Evolutionary conservation across 2,888 invertebrate genomes (phyloP).

Genomic region (Dynastes hyllus): DNA sequence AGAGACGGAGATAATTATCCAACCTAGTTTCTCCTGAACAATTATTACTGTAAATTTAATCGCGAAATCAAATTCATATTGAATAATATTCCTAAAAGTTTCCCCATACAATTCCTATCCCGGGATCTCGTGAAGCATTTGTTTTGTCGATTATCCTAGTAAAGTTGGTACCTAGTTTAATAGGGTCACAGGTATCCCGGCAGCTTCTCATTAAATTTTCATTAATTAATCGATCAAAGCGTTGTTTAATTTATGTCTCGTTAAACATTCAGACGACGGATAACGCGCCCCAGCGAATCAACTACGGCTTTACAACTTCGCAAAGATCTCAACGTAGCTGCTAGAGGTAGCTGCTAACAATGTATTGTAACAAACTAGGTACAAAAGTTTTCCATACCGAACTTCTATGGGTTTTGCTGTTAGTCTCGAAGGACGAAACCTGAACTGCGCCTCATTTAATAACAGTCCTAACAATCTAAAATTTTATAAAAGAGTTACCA

Average conservation of each 20-base stretch:
- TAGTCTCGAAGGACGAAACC: no score
- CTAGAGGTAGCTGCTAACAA: no score
- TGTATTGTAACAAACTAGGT: no score
- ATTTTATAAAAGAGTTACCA: no score
- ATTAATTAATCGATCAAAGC: constrained; percentile 19
- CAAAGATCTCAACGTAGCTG: background rate
- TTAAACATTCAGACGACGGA: constrained; percentile 5
- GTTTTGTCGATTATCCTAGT: background rate
- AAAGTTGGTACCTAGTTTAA: background rate
- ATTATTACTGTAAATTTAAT: no score
- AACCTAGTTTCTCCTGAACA: no score
- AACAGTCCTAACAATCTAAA: no score
- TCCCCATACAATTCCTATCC: background rate
- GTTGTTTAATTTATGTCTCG: background rate
- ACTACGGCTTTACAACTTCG: background rate
- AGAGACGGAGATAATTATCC: no score
- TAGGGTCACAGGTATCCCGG: background rate
- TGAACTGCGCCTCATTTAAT: no score
- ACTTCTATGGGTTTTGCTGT: no score
- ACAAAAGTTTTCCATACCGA: no score
- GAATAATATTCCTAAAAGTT: background rate
- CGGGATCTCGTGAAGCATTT: background rate
- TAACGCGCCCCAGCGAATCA: background rate
- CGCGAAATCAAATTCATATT: no score
- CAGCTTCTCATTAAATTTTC: constrained; percentile 3